Conservation (phyloP, 2,113 vertebrate species). For the Ornithorhynchus anatinus region DNA sequence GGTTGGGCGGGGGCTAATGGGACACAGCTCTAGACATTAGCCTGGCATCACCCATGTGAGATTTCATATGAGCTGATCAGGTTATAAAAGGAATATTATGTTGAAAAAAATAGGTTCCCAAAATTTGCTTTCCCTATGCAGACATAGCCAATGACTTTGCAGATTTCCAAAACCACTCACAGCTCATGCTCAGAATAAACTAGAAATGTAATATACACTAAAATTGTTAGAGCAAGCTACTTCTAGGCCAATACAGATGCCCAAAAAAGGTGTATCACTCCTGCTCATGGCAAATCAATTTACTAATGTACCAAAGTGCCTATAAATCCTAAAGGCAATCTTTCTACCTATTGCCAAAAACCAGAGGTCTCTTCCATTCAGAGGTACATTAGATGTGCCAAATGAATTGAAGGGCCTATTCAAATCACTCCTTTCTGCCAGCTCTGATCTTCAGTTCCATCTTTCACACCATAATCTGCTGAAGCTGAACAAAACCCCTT, state of each 20-base stretch:
- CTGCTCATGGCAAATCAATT: slow-evolving; percentile 60
- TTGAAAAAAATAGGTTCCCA: no score
- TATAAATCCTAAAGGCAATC: slow-evolving; percentile 47
- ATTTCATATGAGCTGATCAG: no score
- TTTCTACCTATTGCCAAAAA: slow-evolving; percentile 61
- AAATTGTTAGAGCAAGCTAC: slow-evolving; percentile 50
- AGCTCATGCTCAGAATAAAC: background rate
- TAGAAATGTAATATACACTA: background rate
- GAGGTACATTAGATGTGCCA: slow-evolving; percentile 61
- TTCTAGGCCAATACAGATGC: slow-evolving; percentile 50
- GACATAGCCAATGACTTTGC: no score
- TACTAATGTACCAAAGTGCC: slow-evolving; percentile 55
- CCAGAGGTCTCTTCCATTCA: slow-evolving; percentile 33
- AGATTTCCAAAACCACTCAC: background rate
- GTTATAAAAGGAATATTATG: no score
- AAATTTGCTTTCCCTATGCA: no score
- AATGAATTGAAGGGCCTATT: slow-evolving; percentile 63
- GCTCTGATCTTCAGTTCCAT: slow-evolving; percentile 52
- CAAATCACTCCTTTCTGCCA: slow-evolving; percentile 67
- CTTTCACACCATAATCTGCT: slow-evolving; percentile 61
- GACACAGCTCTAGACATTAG: no score
- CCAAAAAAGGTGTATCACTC: slow-evolving; percentile 33
- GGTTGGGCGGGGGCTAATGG: no score
- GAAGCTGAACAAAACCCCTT: slow-evolving; percentile 56
- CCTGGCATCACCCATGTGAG: no score